Percentiles rank a stretch among this genome's conserved stretches.
phyloP scores from a whole-genome alignment of 2,888 invertebrate genomes.

The Rhogogaster chlorosoma region DNA sequence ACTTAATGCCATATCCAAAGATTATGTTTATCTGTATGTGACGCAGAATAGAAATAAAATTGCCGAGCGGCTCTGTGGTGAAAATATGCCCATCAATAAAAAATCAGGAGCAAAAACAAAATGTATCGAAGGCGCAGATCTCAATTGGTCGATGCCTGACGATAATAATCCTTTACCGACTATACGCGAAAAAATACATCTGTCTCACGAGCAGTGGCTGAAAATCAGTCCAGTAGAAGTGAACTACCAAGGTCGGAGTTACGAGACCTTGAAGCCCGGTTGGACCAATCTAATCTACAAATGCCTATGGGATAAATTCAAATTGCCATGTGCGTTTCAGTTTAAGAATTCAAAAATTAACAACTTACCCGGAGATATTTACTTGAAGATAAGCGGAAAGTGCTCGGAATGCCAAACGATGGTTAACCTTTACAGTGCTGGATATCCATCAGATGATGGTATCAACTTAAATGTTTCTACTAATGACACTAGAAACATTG shows the following conservation, averaged over 20 bases:
- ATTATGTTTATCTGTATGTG: neutral
- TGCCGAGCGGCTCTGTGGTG: neutral
- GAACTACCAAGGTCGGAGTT: slow-evolving; percentile 9
- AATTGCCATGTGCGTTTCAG: neutral
- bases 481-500: too few relatives aligned
- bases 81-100: neutral
- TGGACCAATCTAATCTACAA: neutral
- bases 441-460: too few relatives aligned
- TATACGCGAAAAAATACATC: neutral
- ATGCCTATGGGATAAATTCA: neutral
- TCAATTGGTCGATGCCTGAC: neutral
- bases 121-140: neutral
- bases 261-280: neutral
- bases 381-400: too few relatives aligned
- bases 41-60: neutral
- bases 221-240: neutral
- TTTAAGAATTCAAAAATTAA: too few relatives aligned
- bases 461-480: too few relatives aligned
- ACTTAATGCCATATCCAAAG: neutral
- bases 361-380: too few relatives aligned
- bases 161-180: neutral
- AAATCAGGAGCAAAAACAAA: neutral
- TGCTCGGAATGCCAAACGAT: too few relatives aligned
- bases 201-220: neutral
- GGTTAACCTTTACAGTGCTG: too few relatives aligned